Percentiles rank a stretch among this genome's conserved stretches.
phyloP scores from a whole-genome alignment of 2,113 vertebrate species.

The Laterallus jamaicensis region DNA sequence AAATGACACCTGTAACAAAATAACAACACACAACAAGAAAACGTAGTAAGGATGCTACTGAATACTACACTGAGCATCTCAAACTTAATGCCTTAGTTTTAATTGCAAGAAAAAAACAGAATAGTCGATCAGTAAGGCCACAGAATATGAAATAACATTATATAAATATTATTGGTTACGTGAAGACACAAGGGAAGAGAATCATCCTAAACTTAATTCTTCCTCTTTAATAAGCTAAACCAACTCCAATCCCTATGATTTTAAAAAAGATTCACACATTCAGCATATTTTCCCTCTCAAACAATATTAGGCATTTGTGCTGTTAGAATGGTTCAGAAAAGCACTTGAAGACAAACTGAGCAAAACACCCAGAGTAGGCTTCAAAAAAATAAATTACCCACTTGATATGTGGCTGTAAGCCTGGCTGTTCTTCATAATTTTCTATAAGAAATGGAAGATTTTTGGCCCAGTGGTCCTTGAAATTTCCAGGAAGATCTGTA shows the following conservation, averaged over 20 bases:
- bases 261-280: neutral
- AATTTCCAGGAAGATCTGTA: slow-evolving; percentile 90
- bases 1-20: neutral
- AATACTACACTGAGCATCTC: neutral
- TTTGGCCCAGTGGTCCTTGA: slow-evolving; percentile 98
- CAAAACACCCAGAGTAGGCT: neutral
- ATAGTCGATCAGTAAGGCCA: neutral
- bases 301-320: neutral
- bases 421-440: slow-evolving; percentile 97
- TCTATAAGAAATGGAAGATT: slow-evolving; percentile 96
- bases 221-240: neutral
- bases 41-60: neutral
- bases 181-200: neutral
- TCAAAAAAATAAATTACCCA: slow-evolving; percentile 56
- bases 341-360: neutral
- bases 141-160: neutral
- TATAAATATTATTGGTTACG: neutral
- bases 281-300: neutral
- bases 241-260: neutral
- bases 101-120: neutral
- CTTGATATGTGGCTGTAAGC: slow-evolving; percentile 96
- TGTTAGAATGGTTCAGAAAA: neutral
- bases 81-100: neutral
- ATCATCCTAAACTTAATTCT: neutral
- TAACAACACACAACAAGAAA: neutral